phyloP scores from a whole-genome alignment of 2,113 vertebrate species.

The Grantiella picta region DNA sequence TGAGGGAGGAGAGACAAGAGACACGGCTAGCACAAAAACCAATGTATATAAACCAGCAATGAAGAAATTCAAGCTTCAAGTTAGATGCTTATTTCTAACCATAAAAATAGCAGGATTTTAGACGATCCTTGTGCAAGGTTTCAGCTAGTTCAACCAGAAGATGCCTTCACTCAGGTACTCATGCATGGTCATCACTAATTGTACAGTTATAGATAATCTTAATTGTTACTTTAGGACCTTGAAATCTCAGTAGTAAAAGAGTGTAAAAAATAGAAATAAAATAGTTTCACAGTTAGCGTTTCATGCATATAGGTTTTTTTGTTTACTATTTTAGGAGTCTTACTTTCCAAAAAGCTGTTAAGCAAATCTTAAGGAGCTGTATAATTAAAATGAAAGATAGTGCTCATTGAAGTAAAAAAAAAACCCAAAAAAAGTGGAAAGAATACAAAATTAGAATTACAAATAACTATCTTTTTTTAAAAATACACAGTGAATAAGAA shows the following conservation, averaged over 20 bases:
- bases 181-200: fast-evolving
- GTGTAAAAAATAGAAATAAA: neutral
- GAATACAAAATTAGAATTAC: neutral
- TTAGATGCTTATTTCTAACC: neutral
- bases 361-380: neutral
- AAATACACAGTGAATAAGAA: neutral
- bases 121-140: neutral
- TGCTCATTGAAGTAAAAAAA: neutral
- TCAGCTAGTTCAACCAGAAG: neutral
- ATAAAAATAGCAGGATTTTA: neutral
- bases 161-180: neutral
- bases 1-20: neutral
- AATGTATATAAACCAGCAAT: neutral
- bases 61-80: neutral
- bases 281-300: neutral
- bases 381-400: neutral
- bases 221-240: neutral
- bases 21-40: neutral
- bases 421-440: neutral
- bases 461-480: neutral
- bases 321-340: neutral
- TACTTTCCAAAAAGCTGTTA: neutral
- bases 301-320: neutral
- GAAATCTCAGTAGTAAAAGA: neutral
- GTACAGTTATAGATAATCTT: neutral